Conservation (phyloP, 2,797 vertebrate species). For the Gallinago stenura region DNA sequence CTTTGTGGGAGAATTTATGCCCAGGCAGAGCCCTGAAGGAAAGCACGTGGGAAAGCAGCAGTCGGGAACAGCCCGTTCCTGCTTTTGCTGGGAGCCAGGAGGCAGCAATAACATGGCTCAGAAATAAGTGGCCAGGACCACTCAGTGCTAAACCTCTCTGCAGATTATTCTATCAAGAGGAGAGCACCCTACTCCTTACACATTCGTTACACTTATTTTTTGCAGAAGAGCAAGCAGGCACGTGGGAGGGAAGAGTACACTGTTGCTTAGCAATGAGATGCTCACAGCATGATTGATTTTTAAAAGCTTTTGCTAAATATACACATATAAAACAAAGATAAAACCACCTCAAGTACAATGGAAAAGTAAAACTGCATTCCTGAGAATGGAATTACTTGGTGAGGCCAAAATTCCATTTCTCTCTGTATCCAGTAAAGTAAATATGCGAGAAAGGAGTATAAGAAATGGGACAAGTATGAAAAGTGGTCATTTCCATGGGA, state of each 20-base stretch:
- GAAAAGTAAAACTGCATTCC: background rate
- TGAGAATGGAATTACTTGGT: background rate
- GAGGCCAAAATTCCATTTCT: background rate
- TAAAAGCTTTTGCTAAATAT: conserved; percentile 51
- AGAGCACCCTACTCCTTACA: background rate
- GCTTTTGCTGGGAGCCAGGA: background rate
- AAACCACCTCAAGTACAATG: background rate
- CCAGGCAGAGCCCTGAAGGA: background rate
- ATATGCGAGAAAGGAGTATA: background rate
- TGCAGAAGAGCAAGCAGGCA: conserved; percentile 12
- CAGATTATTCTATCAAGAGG: background rate
- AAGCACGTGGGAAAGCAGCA: background rate
- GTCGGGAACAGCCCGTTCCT: background rate
- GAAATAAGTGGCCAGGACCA: background rate
- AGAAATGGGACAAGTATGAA: background rate
- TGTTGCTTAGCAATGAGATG: conserved; percentile 69
- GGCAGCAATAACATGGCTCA: background rate
- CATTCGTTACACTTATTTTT: conserved; percentile 26
- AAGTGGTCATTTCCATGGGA: background rate
- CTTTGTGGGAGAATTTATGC: background rate
- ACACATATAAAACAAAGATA: background rate
- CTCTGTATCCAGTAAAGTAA: background rate
- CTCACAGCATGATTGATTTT: conserved; percentile 4
- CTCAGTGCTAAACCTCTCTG: background rate
- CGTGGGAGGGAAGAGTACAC: conserved; percentile 34